Base-by-base conservation (phyloP, 2,797 vertebrate genomes). In the Rhadinocentrus ornatus region DNA sequence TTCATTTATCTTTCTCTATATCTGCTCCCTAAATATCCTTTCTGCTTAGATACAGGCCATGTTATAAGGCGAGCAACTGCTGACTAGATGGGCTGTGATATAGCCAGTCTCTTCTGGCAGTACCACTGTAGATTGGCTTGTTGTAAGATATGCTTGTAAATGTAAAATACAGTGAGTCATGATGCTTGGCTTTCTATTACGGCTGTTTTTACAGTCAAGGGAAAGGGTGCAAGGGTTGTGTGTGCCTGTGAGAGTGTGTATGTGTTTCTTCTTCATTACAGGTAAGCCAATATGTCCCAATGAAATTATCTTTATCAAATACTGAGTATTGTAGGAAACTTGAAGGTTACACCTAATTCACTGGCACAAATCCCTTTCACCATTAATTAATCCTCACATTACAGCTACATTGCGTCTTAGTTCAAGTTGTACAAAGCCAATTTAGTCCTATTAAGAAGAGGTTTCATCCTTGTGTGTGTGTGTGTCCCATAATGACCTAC, bases 1-100 rank as follows among this genome's bases (percentile, higher is more conserved):
- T 80, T 87, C 86, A 75, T 74, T 88, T 82, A 86, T 84, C 73
- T 77, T 71, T 50, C 73, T 79, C 75, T n/a, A 48, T 70, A 66
- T 73, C 69, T 59, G n/a, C 79, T 87, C 88, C 81, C 70, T 83
- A 91, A 91, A 92, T 92, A 92, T 88, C 89, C 80, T 58, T 66
- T 89, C 90, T 91, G 86, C 90, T 85, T 58, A 63, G 90, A 91
- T 86, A 91, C 89, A 86, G 81, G 69, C 83, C 29, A 0, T 9
- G 73, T 78, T 80, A 79, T 69, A 56, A 83, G 73, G 70, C 66
- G 75, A 65, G 69, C 73, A 72, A 82, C 77, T 85, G 89, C 89
- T 84, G 83, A 87, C 82, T 75, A 69, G 71, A 84, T 66, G 81
- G 77, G 26, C 75, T 55, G 59, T 67, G 81, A 86, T 82, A 77